Conservation (phyloP, 1,140 invertebrate species). For the Helicoverpa zea region DNA sequence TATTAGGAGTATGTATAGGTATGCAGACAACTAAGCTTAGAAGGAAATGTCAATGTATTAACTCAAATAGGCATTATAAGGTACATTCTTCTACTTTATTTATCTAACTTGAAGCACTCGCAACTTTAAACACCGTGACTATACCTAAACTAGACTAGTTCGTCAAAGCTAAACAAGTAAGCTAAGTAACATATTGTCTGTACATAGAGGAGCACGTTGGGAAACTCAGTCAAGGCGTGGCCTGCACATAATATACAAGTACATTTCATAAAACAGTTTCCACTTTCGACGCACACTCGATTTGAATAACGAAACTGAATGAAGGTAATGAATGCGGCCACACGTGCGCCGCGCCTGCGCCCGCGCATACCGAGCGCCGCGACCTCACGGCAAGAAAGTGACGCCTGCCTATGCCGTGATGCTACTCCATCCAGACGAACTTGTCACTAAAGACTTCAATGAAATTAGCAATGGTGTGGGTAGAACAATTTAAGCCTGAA, state of each 20-base stretch:
- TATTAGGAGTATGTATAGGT: too few species aligned
- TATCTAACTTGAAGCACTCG: too few species aligned
- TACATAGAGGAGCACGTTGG: not conserved
- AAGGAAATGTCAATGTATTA: too few species aligned
- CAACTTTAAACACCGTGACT: not conserved
- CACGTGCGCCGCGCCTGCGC: conserved; percentile 23
- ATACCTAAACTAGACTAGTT: not conserved
- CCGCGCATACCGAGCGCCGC: conserved; percentile 20
- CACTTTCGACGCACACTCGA: conserved; percentile 47
- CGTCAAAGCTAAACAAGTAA: not conserved
- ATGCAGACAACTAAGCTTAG: too few species aligned
- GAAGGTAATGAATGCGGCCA: conserved; percentile 37
- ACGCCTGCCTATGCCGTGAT: conserved; percentile 24
- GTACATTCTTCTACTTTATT: too few species aligned
- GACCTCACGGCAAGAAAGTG: not conserved
- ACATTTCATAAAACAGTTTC: conserved; percentile 47
- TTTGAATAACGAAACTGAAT: conserved; percentile 50
- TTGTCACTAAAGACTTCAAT: too few species aligned
- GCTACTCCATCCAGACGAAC: not conserved
- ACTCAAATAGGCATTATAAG: too few species aligned
- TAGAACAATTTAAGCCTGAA: too few species aligned
- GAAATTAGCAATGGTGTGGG: too few species aligned
- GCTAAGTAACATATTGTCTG: not conserved
- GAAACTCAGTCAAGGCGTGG: conserved; percentile 5
- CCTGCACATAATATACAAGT: not conserved